Percentiles rank a stretch among this genome's conserved stretches.
phyloP scores from a whole-genome alignment of 2,113 vertebrate genomes.

The Hippocampus barbouri region DNA sequence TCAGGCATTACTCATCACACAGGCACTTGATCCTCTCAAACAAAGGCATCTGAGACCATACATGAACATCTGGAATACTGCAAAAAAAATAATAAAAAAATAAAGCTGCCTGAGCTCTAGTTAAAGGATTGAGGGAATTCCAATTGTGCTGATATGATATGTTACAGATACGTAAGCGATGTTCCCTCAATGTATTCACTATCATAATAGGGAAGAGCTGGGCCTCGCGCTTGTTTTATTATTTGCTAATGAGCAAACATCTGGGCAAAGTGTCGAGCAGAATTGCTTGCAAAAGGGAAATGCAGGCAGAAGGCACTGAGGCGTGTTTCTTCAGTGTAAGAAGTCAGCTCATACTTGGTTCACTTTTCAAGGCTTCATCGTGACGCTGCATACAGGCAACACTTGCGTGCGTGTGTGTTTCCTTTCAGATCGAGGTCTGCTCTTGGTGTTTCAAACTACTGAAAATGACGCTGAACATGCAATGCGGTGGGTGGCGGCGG shows the following conservation, averaged over 20 bases:
- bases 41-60: conserved; percentile 33
- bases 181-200: conserved; percentile 10
- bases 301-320: conserved; percentile 56
- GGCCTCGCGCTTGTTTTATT: neutral
- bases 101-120: conserved; percentile 17
- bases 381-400: neutral
- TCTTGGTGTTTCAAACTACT: conserved; percentile 25
- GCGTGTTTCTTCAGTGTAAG: conserved; percentile 22
- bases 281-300: conserved; percentile 6
- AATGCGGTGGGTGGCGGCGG: conserved; percentile 5
- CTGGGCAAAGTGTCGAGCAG: neutral
- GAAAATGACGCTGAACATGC: conserved; percentile 10
- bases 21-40: conserved; percentile 59
- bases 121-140: conserved; percentile 15
- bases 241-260: neutral
- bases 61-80: conserved; percentile 48
- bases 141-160: neutral
- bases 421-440: conserved; percentile 20
- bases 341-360: conserved; percentile 10
- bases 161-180: neutral
- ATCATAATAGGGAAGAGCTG: conserved; percentile 5
- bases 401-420: conserved; percentile 9
- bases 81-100: conserved; percentile 8
- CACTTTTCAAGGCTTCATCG: conserved; percentile 16
- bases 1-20: conserved; percentile 36